Evolutionary conservation across 2,888 invertebrate species (phyloP), one percentile per base, ranked within the genome.

Genomic region (Iphiclides podalirius): DNA sequence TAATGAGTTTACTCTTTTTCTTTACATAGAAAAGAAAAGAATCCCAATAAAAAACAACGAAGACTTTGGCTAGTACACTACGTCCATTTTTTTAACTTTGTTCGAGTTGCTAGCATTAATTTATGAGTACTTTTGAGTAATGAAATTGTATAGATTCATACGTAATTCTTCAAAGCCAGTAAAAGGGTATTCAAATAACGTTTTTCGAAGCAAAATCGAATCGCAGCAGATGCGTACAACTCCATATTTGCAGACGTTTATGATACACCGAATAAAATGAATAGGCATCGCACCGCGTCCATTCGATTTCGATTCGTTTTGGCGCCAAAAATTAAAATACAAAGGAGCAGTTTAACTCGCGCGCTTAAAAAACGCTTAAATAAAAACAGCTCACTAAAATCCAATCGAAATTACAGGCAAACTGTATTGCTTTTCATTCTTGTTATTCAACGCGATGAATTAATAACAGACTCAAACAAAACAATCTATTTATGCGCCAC

Each of bases 1-100:
- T 86, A 86, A 86, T 86, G 83, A 85, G 83, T 85, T 83, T 79
- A 79, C 70, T 16, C 68, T 72, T 78, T 79, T 70, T 71, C 70
- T 52, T 57, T 49, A 63, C 59, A n/a, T n/a, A n/a, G n/a, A n/a
- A 66, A 67, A 71, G 68, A 74, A 71, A 72, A 70, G 68, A 73
- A 71, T 72, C 66, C 70, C 67, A 60, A 63, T 65, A 70, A 68
- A 63, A 66, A 65, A 65, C 65, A 63, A 61, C n/a, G 61, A 64
- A 39, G 51, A 52, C 47, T 51, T 47, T 53, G 53, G 52, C 58
- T 55, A 54, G 55, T n/a, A n/a, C n/a, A n/a, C n/a, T n/a, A n/a
- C n/a, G n/a, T n/a, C n/a, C n/a, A n/a, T n/a, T n/a, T n/a, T n/a
- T n/a, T n/a, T n/a, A n/a, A n/a, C n/a, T n/a, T n/a, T n/a, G n/a